Evolutionary conservation across 1,140 invertebrate species (phyloP).

Genomic region (Lutraria rhynchaena): DNA sequence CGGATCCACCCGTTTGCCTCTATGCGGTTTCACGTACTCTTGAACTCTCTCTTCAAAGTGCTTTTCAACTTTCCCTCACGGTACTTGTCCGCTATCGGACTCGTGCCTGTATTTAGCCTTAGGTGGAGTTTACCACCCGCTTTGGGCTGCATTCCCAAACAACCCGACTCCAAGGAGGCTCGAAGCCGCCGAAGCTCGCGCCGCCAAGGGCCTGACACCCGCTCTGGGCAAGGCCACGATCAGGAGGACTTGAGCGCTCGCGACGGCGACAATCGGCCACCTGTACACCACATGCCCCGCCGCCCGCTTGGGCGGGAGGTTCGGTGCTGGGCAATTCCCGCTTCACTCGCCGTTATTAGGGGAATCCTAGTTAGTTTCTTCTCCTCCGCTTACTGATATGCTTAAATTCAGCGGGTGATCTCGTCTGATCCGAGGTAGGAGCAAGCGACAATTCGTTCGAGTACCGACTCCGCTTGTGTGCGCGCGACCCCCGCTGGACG

Average conservation of each 20-base stretch:
- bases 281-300: constrained; percentile 51
- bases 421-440: constrained; percentile 83
- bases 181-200: constrained; percentile 88
- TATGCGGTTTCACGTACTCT: constrained; percentile 91
- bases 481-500: not conserved
- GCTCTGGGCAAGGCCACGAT: constrained; percentile 86
- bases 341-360: constrained; percentile 91
- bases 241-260: constrained; percentile 85
- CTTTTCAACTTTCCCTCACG: constrained; percentile 95
- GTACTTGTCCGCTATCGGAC: constrained; percentile 95
- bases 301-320: constrained; percentile 10
- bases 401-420: constrained; percentile 92
- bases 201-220: constrained; percentile 89
- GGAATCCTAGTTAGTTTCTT: constrained; percentile 89
- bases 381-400: constrained; percentile 96
- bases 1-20: constrained; percentile 86
- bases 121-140: constrained; percentile 85
- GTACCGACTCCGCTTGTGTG: not conserved
- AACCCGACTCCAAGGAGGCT: constrained; percentile 88
- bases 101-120: constrained; percentile 93
- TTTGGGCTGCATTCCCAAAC: constrained; percentile 84
- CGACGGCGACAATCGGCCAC: constrained; percentile 38
- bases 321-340: constrained; percentile 89
- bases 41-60: constrained; percentile 94
- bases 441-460: not conserved